A percentile compares a stretch with the other conserved stretches of the same genome.
Conservation (phyloP, 2,113 vertebrate genomes). For the Synchiropus splendidus region DNA sequence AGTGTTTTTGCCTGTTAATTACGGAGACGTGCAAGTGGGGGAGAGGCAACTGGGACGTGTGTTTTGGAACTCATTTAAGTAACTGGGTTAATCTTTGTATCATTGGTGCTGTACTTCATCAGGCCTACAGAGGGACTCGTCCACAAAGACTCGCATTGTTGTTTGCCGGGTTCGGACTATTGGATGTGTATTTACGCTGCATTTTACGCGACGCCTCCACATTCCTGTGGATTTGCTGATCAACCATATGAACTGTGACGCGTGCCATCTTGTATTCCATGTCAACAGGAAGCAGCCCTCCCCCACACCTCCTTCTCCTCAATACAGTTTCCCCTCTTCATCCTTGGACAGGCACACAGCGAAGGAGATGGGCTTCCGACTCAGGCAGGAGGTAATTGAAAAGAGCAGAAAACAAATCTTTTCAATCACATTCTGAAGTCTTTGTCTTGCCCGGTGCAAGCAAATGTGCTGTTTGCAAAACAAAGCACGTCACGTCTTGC, state of each 20-base stretch:
- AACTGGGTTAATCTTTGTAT: slow-evolving; percentile 41
- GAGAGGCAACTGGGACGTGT: slow-evolving; percentile 34
- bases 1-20: slow-evolving; percentile 40
- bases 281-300: slow-evolving; percentile 11
- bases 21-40: slow-evolving; percentile 10
- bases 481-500: slow-evolving; percentile 47
- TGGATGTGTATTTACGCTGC: neutral
- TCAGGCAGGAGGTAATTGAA: slow-evolving; percentile 49
- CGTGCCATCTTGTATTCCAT: slow-evolving; percentile 11
- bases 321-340: slow-evolving; percentile 11
- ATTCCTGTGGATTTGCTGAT: slow-evolving; percentile 10
- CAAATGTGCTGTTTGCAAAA: slow-evolving; percentile 46
- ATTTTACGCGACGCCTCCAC: slow-evolving; percentile 5
- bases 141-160: too few relatives aligned
- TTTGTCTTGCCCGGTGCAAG: slow-evolving; percentile 39
- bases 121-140: slow-evolving; percentile 4
- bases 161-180: too few relatives aligned
- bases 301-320: slow-evolving; percentile 1
- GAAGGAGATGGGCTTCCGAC: slow-evolving; percentile 16
- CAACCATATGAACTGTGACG: slow-evolving; percentile 15
- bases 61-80: slow-evolving; percentile 35
- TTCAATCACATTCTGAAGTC: slow-evolving; percentile 50
- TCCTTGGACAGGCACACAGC: slow-evolving; percentile 21
- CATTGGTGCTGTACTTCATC: slow-evolving; percentile 13
- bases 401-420: slow-evolving; percentile 53